A percentile compares a stretch with the other conserved stretches of the same genome.
Evolutionary conservation across 2,797 vertebrate genomes (phyloP).

Genomic region (Megalops cyprinoides): DNA sequence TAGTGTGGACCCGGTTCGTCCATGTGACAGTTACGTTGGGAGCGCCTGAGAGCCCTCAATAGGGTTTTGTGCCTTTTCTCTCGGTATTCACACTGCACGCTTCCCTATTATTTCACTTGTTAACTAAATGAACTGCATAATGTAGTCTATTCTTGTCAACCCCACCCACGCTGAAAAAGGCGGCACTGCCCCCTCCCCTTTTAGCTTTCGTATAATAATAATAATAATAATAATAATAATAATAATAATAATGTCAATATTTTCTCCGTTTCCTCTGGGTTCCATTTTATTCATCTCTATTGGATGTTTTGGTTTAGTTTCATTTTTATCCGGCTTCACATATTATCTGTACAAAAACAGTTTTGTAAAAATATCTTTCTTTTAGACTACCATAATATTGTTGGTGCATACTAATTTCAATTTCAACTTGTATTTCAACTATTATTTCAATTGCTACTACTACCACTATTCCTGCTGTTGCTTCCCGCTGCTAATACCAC

Average conservation of each 20-base stretch:
- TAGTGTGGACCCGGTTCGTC: slow-evolving; percentile 79
- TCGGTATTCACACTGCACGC: slow-evolving; percentile 98
- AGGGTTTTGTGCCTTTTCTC: slow-evolving; percentile 97
- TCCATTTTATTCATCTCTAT: slow-evolving; percentile 72
- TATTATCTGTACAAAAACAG: too few relatives aligned
- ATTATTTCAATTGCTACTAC: not conserved
- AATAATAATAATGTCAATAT: slow-evolving; percentile 52
- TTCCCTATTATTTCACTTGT: slow-evolving; percentile 99
- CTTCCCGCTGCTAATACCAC: too few relatives aligned
- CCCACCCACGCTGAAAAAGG: slow-evolving; percentile 96
- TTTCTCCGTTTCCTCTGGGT: slow-evolving; percentile 71
- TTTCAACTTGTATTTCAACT: not conserved
- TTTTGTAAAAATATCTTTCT: slow-evolving; percentile 52
- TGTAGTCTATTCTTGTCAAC: slow-evolving; percentile 98
- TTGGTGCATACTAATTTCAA: too few relatives aligned
- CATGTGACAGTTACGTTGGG: slow-evolving; percentile 93
- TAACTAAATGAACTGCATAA: slow-evolving; percentile 99
- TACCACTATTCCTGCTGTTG: too few relatives aligned
- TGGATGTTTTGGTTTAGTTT: too few relatives aligned
- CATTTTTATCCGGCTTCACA: too few relatives aligned
- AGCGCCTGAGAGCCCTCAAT: slow-evolving; percentile 89
- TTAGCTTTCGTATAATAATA: slow-evolving; percentile 78
- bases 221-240: slow-evolving; percentile 18
- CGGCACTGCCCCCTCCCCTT: slow-evolving; percentile 82
- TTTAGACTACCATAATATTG: slow-evolving; percentile 39